Conservation (phyloP, 2,797 vertebrate species). For the Cuculus canorus region DNA sequence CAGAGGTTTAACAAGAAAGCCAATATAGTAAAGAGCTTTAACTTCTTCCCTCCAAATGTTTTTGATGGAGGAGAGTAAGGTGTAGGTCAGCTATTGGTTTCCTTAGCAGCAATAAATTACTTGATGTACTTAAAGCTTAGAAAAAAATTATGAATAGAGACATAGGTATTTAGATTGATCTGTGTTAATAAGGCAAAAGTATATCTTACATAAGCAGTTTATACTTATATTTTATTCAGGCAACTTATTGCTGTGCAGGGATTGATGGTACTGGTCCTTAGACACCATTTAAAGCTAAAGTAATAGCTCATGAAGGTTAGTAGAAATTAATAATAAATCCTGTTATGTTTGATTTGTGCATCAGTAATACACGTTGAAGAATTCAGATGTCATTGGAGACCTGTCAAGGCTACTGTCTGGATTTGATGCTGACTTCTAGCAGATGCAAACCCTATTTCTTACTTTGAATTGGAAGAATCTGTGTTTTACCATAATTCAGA, state of each 20-base stretch:
- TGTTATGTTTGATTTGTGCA: not conserved
- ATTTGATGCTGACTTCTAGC: not conserved
- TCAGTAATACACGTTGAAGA: not conserved
- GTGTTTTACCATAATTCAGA: not conserved
- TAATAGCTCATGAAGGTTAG: not conserved
- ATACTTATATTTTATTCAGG: not conserved
- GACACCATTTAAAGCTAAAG: not conserved
- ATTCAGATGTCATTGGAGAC: not conserved
- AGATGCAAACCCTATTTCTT: not conserved
- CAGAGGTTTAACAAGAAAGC: not conserved
- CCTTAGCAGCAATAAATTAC: not conserved
- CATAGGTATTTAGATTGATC: not conserved
- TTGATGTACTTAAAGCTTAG: not conserved
- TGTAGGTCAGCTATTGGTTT: not conserved
- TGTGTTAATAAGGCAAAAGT: not conserved
- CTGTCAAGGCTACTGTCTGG: not conserved
- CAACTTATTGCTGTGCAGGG: not conserved
- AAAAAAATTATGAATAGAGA: not conserved
- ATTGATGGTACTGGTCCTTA: not conserved
- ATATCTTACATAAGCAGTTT: not conserved
- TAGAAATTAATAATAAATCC: not conserved
- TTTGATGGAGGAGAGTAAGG: not conserved
- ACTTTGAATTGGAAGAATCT: not conserved
- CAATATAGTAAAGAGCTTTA: not conserved
- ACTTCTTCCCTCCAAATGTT: not conserved